Base-by-base conservation (phyloP, 2,888 invertebrate genomes). In the Helicoverpa assulta region DNA sequence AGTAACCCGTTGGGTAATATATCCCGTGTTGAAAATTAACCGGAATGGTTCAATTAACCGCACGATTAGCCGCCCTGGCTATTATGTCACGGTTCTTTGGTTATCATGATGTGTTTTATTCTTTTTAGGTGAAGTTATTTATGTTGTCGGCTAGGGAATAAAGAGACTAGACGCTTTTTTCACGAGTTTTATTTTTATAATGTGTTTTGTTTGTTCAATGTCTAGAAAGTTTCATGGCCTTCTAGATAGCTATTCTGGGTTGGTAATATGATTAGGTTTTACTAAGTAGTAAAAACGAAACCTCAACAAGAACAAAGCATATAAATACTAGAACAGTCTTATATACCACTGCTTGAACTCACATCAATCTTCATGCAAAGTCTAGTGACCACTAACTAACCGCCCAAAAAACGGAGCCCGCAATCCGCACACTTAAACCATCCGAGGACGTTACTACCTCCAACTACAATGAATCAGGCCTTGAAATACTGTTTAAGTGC, bases 381-480 rank as follows among this genome's bases (percentile, higher is more conserved):
- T 63, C 62, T 60, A 80, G 80, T 70, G 18, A 75, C 54, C 62
- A 59, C 56, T 56, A 67, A 76, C 70, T 79, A 60, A 75, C 76
- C 58, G 6, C 21, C 59, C 52, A 50, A 70, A 67, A 82, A 76
- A 77, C 75, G 5, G 5, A 53, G 37, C 40, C 55, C 59, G 58
- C 37, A 60, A 65, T 43, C 54, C 21, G 43, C 40, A 52, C 53
- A 80, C 66, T 66, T 71, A 74, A 71, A 75, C 68, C 67, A 73
- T 64, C 56, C 73, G 26, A 61, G 70, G 67, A 81, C 77, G 79
- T 83, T 78, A 82, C 67, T 76, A 78, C 70, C 67, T 52, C 26
- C 52, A 71, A 75, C 67, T 65, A 77, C 79, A 83, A 88, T 88
- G 85, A 87, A 87, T 87, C 84, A 86, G 76, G 67, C 51, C 67